phyloP scores from a whole-genome alignment of 2,113 vertebrate species.

The Camelus dromedarius region DNA sequence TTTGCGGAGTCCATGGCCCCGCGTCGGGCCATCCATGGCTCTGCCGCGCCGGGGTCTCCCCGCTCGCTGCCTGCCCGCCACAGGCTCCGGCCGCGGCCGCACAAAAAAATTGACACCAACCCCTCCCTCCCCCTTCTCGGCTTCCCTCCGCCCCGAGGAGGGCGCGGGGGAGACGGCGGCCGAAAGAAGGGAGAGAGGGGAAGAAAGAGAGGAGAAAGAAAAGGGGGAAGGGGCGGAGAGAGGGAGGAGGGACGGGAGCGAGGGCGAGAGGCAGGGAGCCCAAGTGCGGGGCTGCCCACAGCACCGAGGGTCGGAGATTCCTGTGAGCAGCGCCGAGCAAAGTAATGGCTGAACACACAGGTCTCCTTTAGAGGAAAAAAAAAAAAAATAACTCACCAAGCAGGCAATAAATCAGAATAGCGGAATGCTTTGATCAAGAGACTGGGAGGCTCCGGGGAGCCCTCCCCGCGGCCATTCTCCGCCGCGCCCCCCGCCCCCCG shows the following conservation, averaged over 20 bases:
- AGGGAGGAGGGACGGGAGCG: constrained; percentile 76
- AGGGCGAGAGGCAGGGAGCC: constrained; percentile 80
- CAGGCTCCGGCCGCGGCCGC: constrained; percentile 79
- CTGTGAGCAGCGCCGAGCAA: constrained; percentile 86
- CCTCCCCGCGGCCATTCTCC: constrained; percentile 78
- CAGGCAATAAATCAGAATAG: constrained; percentile 89
- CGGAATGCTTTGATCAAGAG: constrained; percentile 90
- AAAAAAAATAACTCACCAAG: constrained; percentile 81
- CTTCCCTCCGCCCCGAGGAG: constrained; percentile 80
- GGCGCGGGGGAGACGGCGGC: constrained; percentile 74
- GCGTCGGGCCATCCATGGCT: constrained; percentile 93
- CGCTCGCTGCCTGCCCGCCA: constrained; percentile 75
- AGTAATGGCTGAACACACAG: constrained; percentile 90
- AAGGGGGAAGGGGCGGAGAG: constrained; percentile 76
- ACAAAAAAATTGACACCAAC: constrained; percentile 75
- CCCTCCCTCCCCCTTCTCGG: constrained; percentile 71
- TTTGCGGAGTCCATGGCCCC: constrained; percentile 93
- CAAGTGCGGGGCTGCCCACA: constrained; percentile 86
- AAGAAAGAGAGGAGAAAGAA: constrained; percentile 77
- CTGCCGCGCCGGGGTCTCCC: constrained; percentile 77
- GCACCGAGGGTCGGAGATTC: constrained; percentile 85
- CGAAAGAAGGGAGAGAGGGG: constrained; percentile 63
- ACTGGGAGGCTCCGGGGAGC: constrained; percentile 85
- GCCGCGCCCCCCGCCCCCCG: constrained; percentile 67
- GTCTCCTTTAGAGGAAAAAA: constrained; percentile 78